A percentile compares a stretch with the other conserved stretches of the same genome.
phyloP scores from a whole-genome alignment of 2,113 vertebrate genomes.

The Bambusicola thoracicus region DNA sequence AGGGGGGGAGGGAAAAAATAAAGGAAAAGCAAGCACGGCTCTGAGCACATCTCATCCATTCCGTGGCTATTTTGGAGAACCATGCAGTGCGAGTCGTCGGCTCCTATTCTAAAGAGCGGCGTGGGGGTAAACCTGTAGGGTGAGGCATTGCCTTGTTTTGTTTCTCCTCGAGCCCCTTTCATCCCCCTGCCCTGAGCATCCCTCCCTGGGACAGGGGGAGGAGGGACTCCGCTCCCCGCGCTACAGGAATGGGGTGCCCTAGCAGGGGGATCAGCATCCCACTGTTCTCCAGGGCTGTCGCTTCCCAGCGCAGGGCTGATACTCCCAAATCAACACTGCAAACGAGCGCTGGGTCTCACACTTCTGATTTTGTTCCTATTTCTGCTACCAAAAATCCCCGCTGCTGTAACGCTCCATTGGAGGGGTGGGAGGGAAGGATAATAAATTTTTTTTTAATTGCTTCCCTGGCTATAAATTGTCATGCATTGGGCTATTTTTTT shows the following conservation, averaged over 20 bases:
- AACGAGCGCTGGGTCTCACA: rapidly evolving
- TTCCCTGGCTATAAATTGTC: constrained; percentile 59
- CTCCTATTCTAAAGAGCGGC: not conserved
- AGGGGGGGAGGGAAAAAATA: rapidly evolving
- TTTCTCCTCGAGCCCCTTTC: not conserved
- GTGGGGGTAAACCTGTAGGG: not conserved
- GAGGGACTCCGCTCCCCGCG: rapidly evolving
- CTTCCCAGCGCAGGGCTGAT: not conserved
- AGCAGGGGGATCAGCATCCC: not conserved
- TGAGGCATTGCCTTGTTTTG: not conserved
- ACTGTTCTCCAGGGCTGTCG: not conserved
- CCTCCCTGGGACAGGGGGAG: not conserved
- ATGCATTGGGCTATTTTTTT: constrained; percentile 26
- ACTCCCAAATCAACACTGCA: not conserved
- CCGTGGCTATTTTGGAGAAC: not conserved
- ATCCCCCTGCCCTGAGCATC: not conserved
- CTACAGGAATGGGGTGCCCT: not conserved
- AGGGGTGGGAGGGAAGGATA: not conserved
- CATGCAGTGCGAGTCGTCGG: not conserved
- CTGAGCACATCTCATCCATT: not conserved
- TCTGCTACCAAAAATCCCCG: constrained; percentile 33
- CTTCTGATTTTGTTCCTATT: not conserved
- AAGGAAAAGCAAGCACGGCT: not conserved
- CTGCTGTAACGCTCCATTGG: constrained; percentile 39
- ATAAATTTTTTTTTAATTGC: constrained; percentile 64